phyloP scores from a whole-genome alignment of 2,113 vertebrate genomes.

The Leptosomus discolor region DNA sequence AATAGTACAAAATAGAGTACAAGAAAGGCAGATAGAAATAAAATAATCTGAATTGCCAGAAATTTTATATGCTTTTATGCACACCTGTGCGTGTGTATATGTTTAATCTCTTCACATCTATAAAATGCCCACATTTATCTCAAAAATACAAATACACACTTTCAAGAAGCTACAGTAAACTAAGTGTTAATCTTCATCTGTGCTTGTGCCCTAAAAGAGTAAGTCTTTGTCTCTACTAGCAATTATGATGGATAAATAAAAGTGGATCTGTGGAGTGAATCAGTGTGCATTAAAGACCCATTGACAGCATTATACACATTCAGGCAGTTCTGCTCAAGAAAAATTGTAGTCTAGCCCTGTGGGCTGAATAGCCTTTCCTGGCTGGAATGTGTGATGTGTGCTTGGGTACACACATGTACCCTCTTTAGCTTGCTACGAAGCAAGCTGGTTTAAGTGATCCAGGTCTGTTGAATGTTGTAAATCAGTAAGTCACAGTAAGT shows the following conservation, averaged over 20 bases:
- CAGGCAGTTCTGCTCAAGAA: background rate
- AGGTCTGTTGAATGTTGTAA: background rate
- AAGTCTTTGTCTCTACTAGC: background rate
- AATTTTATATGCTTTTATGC: background rate
- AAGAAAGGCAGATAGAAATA: background rate
- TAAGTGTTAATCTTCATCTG: background rate
- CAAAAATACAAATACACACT: background rate
- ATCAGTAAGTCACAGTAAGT: background rate
- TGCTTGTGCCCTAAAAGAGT: background rate
- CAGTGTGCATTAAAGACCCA: background rate
- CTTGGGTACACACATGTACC: background rate
- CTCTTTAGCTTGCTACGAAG: background rate
- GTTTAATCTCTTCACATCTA: background rate
- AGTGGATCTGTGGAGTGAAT: background rate
- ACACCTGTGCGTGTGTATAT: background rate
- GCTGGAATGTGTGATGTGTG: rapidly evolving
- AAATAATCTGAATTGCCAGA: background rate
- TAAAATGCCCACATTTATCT: background rate
- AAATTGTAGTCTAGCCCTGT: background rate
- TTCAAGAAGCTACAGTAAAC: background rate
- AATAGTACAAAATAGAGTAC: background rate
- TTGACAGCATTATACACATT: background rate
- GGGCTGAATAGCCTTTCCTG: background rate
- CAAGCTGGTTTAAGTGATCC: background rate
- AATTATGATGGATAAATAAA: background rate